Conservation (phyloP, 2,113 vertebrate species). For the Neodon shergylaensis region DNA sequence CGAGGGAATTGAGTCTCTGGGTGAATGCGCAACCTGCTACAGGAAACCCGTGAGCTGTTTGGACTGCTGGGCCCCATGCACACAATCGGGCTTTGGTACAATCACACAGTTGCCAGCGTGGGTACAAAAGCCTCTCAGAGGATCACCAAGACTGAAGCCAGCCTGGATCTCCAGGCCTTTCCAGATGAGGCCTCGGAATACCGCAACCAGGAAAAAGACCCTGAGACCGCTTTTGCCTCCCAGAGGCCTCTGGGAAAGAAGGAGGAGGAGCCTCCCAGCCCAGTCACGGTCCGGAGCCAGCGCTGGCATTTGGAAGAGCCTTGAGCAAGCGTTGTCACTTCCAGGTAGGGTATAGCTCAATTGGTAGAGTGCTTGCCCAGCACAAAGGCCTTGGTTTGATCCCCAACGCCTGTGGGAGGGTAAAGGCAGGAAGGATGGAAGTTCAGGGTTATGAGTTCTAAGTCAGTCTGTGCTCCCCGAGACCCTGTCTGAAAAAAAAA, state of each 20-base stretch:
- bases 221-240: background rate
- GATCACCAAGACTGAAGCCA: background rate
- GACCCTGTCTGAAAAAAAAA: background rate
- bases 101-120: background rate
- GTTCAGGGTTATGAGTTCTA: background rate
- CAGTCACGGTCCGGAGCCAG: background rate
- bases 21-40: background rate
- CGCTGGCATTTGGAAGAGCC: background rate
- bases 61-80: too few species aligned
- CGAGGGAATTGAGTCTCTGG: background rate
- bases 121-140: background rate
- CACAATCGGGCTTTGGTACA: background rate
- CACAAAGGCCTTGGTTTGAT: background rate
- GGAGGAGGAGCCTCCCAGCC: background rate
- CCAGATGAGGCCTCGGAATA: background rate
- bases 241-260: background rate
- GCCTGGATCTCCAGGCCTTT: background rate
- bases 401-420: too few species aligned
- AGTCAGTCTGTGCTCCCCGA: too few species aligned
- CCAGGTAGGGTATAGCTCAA: background rate
- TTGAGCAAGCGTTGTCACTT: background rate
- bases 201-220: background rate
- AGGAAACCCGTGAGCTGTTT: background rate
- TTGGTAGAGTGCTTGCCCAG: background rate
- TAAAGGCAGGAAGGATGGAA: too few species aligned